Percentiles rank a stretch among this genome's conserved stretches.
These are phyloP conservation scores for Stichodactyla mertensii DNA, from an alignment of 64 coral and sea anemone genomes.

Conservation along the genomic window DNA sequence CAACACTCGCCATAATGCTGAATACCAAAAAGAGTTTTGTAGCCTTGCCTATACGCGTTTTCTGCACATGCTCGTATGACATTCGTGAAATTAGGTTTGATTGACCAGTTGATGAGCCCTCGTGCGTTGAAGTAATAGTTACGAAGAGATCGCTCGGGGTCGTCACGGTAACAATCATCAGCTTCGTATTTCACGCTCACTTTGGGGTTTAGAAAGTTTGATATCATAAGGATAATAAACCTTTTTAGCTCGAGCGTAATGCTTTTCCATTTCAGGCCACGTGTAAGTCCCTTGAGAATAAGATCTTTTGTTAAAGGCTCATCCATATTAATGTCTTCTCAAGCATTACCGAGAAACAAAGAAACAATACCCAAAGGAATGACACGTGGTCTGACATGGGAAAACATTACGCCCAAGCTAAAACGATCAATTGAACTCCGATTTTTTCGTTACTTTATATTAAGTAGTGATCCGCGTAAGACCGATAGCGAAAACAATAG, in stretches of 20 bases:
- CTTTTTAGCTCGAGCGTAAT: neutral
- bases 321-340: too few species aligned
- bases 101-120: neutral
- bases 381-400: too few species aligned
- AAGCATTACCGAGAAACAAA: too few species aligned
- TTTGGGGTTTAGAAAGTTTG: neutral
- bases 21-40: neutral
- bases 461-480: too few species aligned
- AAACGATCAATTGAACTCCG: too few species aligned
- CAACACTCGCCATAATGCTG: slow-evolving; percentile 23
- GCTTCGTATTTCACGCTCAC: slow-evolving; percentile 14
- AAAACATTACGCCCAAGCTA: too few species aligned
- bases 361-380: too few species aligned
- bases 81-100: neutral
- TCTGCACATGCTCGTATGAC: neutral
- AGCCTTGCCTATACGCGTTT: neutral
- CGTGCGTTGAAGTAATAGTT: slow-evolving; percentile 4
- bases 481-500: too few species aligned
- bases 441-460: too few species aligned
- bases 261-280: neutral
- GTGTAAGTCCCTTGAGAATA: too few species aligned
- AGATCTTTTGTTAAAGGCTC: too few species aligned
- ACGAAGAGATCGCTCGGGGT: neutral
- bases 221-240: too few species aligned
- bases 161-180: neutral